These are phyloP conservation scores for Pachycephala philippinensis DNA, from an alignment of 2,113 vertebrate species.

Conservation along the genomic window DNA sequence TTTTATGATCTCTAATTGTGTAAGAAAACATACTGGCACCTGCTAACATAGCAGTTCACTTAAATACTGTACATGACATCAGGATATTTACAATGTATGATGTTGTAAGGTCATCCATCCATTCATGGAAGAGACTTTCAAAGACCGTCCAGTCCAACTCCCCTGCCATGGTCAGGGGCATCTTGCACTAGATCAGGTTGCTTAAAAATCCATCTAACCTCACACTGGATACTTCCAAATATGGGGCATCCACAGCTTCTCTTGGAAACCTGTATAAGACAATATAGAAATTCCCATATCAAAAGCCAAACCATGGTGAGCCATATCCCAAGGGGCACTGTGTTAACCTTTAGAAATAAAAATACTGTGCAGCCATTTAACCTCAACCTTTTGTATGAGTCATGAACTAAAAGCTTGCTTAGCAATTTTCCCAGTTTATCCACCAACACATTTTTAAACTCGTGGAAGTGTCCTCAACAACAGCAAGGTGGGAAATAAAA, in stretches of 20 bases:
- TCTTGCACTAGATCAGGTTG: neutral
- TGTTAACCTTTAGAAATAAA: neutral
- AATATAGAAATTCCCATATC: neutral
- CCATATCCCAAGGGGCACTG: neutral
- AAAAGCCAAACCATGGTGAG: neutral
- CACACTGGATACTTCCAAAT: neutral
- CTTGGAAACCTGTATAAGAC: neutral
- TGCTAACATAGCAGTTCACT: neutral
- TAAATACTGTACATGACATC: neutral
- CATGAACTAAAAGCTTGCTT: neutral
- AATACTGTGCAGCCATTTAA: neutral
- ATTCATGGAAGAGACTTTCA: neutral
- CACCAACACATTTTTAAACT: neutral
- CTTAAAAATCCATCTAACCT: neutral
- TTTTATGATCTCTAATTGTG: neutral
- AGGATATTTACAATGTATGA: neutral
- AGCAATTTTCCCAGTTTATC: neutral
- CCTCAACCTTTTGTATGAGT: neutral
- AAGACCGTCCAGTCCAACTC: too few species aligned
- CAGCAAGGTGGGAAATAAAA: neutral
- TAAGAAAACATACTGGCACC: neutral
- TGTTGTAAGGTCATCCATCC: neutral
- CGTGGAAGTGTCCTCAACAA: neutral
- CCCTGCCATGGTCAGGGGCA: neutral
- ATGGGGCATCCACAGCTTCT: neutral